phyloP scores from a whole-genome alignment of 1,140 invertebrate species.

The Drosophila albomicans region DNA sequence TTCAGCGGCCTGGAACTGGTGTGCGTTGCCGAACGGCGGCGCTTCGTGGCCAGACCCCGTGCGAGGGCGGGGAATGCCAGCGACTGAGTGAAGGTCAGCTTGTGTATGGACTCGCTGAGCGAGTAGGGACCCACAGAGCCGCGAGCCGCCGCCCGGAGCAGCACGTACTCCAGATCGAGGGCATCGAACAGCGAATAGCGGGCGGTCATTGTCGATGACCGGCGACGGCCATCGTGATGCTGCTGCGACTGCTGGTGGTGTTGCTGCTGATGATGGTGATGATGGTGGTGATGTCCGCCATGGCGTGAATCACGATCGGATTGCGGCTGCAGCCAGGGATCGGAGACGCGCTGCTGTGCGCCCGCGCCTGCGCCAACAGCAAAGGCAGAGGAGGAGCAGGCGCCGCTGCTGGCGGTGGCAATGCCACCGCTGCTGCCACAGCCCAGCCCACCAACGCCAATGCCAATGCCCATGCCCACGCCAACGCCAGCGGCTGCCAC shows the following conservation, averaged over 20 bases:
- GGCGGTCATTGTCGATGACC: constrained; percentile 86
- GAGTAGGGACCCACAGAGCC: constrained; percentile 90
- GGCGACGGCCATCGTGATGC: constrained; percentile 67
- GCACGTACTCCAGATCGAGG: constrained; percentile 89
- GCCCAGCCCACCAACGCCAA: constrained; percentile 44
- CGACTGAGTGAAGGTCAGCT: constrained; percentile 91
- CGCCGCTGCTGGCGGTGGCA: constrained; percentile 63
- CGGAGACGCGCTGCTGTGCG: constrained; percentile 85
- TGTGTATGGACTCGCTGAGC: constrained; percentile 90
- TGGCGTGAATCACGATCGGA: constrained; percentile 73
- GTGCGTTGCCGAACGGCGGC: constrained; percentile 86
- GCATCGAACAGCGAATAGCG: constrained; percentile 90
- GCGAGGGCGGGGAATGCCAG: constrained; percentile 90
- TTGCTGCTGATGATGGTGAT: constrained; percentile 24
- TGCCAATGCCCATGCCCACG: constrained; percentile 65
- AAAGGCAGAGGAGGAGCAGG: constrained; percentile 77
- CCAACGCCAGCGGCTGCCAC: constrained; percentile 57
- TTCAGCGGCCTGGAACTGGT: constrained; percentile 86
- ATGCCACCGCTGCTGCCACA: constrained; percentile 55
- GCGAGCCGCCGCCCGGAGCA: constrained; percentile 88
- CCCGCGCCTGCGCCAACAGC: constrained; percentile 79
- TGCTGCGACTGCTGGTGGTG: constrained; percentile 29
- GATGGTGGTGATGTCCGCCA: constrained; percentile 34
- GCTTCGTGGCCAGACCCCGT: constrained; percentile 88
- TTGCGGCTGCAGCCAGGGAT: constrained; percentile 84